Base-by-base conservation (phyloP, 2,797 vertebrate genomes). In the Eidolon dupreanum region DNA sequence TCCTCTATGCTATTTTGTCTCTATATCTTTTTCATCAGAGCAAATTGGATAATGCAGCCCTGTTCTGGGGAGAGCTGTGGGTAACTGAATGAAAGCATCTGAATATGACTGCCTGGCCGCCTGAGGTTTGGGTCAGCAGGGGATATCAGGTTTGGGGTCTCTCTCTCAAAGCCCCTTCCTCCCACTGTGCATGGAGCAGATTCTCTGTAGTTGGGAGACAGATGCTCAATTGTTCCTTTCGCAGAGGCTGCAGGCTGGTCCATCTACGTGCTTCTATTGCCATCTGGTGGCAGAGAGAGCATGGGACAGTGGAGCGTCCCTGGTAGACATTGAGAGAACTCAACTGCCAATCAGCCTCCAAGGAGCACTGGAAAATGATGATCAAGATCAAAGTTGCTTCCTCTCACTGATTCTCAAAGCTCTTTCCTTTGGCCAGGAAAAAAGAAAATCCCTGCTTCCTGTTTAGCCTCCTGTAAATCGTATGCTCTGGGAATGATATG, bases 221-320 rank as follows among this genome's bases (percentile, higher is more conserved):
- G 43, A 96, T 4, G 12, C 53, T 46, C 51, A 0, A 3, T 26
- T 0, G 8, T 41, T 90, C 36, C 33, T 70, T 93, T 85, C 36
- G 1, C 0, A 31, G 84, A 84, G 41, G 17, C 31, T 28, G 31
- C 51, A 0, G 1, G 8, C 46, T 1, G 20, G 0, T 26, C 71
- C 55, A 98, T 97, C 61, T 0, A 41, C 92, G 97, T 95, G 98
- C 97, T 88, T 49, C 10, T 97, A 97, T 71, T 98, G 98, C 98
- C 98, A 98, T 96, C 98, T 98, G 94, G 98, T 98, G 98, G 98
- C 90, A 59, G 49, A 43, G 3, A 49, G 4, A 79, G 90, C 33
- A 11, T 17, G 28, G 79, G 41, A 49, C 85, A 51, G 41, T 2
- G 15, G 31, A 17, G 51, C 0, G 0, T 15, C 22, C 28, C 41